phyloP scores from a whole-genome alignment of 2,797 vertebrate species.

The Pseudochirops corinnae region DNA sequence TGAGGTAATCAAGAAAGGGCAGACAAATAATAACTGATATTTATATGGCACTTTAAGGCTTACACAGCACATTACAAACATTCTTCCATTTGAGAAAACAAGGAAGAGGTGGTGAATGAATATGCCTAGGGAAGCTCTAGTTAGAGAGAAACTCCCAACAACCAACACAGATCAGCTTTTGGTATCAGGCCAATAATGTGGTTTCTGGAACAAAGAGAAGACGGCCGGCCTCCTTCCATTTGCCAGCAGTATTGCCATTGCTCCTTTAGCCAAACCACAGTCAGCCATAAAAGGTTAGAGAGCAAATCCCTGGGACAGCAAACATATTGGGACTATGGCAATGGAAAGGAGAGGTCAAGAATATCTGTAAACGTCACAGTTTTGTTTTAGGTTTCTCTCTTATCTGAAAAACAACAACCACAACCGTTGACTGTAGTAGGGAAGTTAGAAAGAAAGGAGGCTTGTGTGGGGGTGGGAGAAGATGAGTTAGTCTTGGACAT shows the following conservation, averaged over 20 bases:
- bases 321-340: neutral
- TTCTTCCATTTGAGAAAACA: neutral
- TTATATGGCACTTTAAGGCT: neutral
- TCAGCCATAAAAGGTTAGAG: neutral
- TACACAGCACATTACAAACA: neutral
- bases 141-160: neutral
- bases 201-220: neutral
- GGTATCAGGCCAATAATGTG: neutral
- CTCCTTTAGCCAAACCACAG: neutral
- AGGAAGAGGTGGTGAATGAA: neutral
- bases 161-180: neutral
- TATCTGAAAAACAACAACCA: neutral
- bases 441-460: neutral
- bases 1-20: neutral
- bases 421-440: neutral
- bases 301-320: neutral
- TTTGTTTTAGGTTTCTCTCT: neutral
- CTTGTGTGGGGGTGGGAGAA: neutral
- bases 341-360: neutral
- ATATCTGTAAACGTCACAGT: neutral
- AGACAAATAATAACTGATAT: neutral
- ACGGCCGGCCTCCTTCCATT: neutral
- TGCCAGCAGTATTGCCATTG: neutral
- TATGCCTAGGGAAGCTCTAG: neutral
- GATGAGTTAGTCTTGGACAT: neutral